These are phyloP conservation scores for Drosophila arawakana DNA, from an alignment of 1,140 invertebrate genomes.

Conservation along the genomic window DNA sequence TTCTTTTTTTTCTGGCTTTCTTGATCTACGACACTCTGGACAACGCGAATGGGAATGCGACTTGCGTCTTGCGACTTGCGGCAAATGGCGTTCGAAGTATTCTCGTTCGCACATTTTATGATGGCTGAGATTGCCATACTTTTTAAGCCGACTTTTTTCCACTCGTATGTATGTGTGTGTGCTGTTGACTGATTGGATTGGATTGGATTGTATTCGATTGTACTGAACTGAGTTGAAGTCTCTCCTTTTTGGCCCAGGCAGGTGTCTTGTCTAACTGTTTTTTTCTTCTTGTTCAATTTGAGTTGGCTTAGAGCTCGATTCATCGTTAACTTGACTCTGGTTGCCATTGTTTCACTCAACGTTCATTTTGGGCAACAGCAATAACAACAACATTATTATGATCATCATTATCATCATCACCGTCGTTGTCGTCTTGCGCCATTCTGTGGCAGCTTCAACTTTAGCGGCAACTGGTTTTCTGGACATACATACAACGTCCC, in stretches of 20 bases:
- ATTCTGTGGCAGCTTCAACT: conserved; percentile 49
- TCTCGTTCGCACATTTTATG: conserved; percentile 72
- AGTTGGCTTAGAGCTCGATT: conserved; percentile 19
- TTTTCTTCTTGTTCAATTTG: conserved; percentile 3
- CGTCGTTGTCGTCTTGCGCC: conserved; percentile 54
- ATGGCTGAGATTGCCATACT: conserved; percentile 73
- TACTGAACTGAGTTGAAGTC: conserved; percentile 13
- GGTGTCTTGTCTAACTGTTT: conserved; percentile 75
- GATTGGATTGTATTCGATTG: conserved; percentile 34
- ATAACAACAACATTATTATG: conserved; percentile 44
- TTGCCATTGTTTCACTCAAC: conserved; percentile 57
- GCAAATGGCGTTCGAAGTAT: conserved; percentile 60
- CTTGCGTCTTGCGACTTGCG: conserved; percentile 18
- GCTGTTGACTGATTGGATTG: conserved; percentile 65
- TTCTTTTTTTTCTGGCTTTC: conserved; percentile 25
- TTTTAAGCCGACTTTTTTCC: conserved; percentile 33
- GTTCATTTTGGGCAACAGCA: conserved; percentile 44
- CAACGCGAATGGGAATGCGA: conserved; percentile 37
- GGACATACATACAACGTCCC: conserved; percentile 28
- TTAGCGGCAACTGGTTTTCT: conserved; percentile 67
- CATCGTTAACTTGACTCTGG: conserved; percentile 32
- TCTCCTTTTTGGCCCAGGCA: conserved; percentile 34
- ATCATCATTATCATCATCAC: conserved; percentile 21
- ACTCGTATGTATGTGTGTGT: not conserved
- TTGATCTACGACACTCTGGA: conserved; percentile 67